phyloP scores from a whole-genome alignment of 35 echinoderm and acorn worm species.

The Lytechinus variegatus region DNA sequence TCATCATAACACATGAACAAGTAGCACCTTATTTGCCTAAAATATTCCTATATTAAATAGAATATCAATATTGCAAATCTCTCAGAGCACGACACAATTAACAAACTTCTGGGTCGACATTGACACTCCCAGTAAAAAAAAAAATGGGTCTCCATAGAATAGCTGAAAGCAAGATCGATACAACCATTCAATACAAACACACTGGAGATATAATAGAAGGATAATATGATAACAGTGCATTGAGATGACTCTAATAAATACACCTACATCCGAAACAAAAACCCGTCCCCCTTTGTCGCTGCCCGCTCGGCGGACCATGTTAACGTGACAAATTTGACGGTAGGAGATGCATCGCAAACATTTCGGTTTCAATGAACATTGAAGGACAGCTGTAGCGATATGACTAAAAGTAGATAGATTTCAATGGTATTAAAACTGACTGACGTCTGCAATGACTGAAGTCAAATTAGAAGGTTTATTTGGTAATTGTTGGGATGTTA shows the following conservation, averaged over 20 bases:
- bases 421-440: background rate
- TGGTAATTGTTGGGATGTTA: background rate
- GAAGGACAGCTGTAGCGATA: background rate
- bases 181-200: background rate
- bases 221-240: background rate
- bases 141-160: background rate
- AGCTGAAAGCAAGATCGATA: background rate
- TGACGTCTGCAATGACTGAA: background rate
- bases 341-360: background rate
- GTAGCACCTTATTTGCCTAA: too few relatives aligned
- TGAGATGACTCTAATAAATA: background rate
- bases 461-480: background rate
- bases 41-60: too few relatives aligned
- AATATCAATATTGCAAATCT: too few relatives aligned
- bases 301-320: background rate
- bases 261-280: background rate
- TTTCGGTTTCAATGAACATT: background rate
- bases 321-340: background rate
- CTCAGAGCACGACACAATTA: too few relatives aligned
- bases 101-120: too few relatives aligned
- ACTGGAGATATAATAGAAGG: background rate
- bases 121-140: background rate
- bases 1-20: too few relatives aligned
- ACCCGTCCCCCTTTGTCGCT: background rate
- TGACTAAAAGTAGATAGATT: background rate